Evolutionary conservation across 2,888 invertebrate genomes (phyloP).

Genomic region (Pyrgus malvae): DNA sequence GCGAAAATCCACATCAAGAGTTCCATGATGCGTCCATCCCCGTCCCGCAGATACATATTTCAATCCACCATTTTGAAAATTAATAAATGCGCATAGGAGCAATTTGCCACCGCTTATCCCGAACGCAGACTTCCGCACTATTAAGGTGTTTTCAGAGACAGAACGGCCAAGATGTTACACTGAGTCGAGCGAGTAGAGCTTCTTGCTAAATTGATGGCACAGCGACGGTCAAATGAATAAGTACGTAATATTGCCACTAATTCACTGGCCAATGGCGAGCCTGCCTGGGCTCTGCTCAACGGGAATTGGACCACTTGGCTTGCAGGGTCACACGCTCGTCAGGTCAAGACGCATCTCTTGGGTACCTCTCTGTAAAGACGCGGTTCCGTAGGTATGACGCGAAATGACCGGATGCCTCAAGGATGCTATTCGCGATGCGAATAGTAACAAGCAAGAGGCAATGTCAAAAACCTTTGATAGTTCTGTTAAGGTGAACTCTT

Average conservation of each 20-base stretch:
- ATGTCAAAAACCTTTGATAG: too few relatives aligned
- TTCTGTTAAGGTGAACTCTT: background rate
- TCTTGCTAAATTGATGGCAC: slow-evolving; percentile 64
- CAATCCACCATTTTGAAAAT: slow-evolving; percentile 59
- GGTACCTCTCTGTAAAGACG: slow-evolving; percentile 40
- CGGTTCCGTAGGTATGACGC: slow-evolving; percentile 37
- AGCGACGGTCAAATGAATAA: slow-evolving; percentile 69
- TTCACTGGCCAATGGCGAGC: slow-evolving; percentile 66
- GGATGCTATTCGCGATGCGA: background rate
- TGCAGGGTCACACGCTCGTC: slow-evolving; percentile 65
- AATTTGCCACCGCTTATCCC: slow-evolving; percentile 34
- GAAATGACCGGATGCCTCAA: background rate
- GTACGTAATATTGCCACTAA: slow-evolving; percentile 69
- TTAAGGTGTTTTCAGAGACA: slow-evolving; percentile 27
- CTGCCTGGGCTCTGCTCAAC: slow-evolving; percentile 43
- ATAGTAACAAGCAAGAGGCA: too few relatives aligned
- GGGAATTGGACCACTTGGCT: slow-evolving; percentile 74
- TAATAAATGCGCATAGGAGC: slow-evolving; percentile 19
- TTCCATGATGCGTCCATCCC: slow-evolving; percentile 50
- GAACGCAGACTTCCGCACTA: slow-evolving; percentile 25
- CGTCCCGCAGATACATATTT: slow-evolving; percentile 54
- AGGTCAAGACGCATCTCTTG: slow-evolving; percentile 54
- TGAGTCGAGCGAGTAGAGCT: slow-evolving; percentile 10
- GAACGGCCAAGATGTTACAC: slow-evolving; percentile 5
- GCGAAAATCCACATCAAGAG: slow-evolving; percentile 60